Evolutionary conservation across 2,113 vertebrate genomes (phyloP).

Genomic region (Mionectes macconnelli): DNA sequence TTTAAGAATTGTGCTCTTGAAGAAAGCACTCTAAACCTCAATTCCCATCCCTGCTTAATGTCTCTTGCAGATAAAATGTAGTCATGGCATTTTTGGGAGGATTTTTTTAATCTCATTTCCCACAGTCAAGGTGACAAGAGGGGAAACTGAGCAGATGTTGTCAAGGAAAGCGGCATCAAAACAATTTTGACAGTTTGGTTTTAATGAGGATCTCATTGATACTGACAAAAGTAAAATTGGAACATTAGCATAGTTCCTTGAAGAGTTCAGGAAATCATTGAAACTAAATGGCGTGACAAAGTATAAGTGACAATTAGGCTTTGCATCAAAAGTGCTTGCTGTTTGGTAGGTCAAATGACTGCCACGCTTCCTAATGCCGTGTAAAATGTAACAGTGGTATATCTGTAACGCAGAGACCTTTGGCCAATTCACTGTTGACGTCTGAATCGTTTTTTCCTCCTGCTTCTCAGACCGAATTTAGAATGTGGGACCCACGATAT

Average conservation of each 20-base stretch:
- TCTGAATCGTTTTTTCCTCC: constrained; percentile 41
- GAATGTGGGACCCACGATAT: constrained; percentile 45
- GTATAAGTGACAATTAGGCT: constrained; percentile 66
- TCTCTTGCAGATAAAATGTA: background rate
- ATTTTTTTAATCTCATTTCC: background rate
- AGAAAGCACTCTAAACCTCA: background rate
- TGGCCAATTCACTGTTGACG: constrained; percentile 42
- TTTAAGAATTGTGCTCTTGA: background rate
- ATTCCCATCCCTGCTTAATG: background rate
- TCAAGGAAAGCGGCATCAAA: constrained; percentile 16
- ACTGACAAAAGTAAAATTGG: constrained; percentile 43
- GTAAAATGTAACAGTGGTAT: constrained; percentile 62
- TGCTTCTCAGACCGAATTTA: constrained; percentile 63
- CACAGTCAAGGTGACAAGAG: constrained; percentile 23
- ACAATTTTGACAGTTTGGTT: constrained; percentile 33
- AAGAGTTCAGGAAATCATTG: constrained; percentile 61
- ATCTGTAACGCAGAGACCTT: constrained; percentile 55
- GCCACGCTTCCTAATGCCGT: constrained; percentile 62
- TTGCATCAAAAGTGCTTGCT: constrained; percentile 70
- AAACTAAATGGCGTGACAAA: constrained; percentile 64
- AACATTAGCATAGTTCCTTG: constrained; percentile 39
- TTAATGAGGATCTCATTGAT: constrained; percentile 34
- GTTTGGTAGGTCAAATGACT: constrained; percentile 73
- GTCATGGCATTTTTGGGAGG: background rate
- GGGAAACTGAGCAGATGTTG: constrained; percentile 34